Evolutionary conservation across 2,888 invertebrate genomes (phyloP), one percentile per base, ranked within the genome.

Genomic region (Epinotia demarniana): DNA sequence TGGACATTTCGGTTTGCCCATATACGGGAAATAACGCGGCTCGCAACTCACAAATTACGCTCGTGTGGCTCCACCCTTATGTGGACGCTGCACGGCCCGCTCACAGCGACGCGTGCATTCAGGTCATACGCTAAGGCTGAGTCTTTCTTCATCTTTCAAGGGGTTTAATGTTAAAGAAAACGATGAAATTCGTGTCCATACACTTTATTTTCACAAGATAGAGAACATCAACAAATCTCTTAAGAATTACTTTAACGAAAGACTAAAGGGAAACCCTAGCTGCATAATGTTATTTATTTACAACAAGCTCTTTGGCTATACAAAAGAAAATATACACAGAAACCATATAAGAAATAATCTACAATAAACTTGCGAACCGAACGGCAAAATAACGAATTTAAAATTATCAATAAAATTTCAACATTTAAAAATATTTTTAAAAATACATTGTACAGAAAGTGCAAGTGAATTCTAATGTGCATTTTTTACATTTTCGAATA

Each of bases 201-300:
- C 89, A 89, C 88, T 92, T 92, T 92, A 93, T 93, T 94, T 92
- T 90, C 93, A 93, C 92, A 91, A 93, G 92, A 92, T 91, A 85
- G 88, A 92, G 94, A 94, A 94, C 93, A 94, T 94, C 93, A 94
- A 94, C 94, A 94, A 93, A 93, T 93, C 84, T 90, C 92, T 92
- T 94, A 92, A 88, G 88, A 92, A 94, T 91, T 92, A 93, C 92
- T 89, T 89, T 89, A 94, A 93, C 93, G 93, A 91, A 93, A 90
- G 81, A 89, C 88, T 90, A 89, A 85, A 80, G 81, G 82, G 90
- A 86, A 84, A 82, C 84, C 80, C 81, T 81, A 89, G 90, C 92
- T 89, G 91, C 89, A 81, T 85, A 39, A 81, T 83, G 81, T 81
- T 82, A 83, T 83, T 49, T 92, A 93, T 93, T 90, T 93, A 93